Conservation (phyloP, 2,888 invertebrate species). For the Lepeophtheirus nordmannii region DNA sequence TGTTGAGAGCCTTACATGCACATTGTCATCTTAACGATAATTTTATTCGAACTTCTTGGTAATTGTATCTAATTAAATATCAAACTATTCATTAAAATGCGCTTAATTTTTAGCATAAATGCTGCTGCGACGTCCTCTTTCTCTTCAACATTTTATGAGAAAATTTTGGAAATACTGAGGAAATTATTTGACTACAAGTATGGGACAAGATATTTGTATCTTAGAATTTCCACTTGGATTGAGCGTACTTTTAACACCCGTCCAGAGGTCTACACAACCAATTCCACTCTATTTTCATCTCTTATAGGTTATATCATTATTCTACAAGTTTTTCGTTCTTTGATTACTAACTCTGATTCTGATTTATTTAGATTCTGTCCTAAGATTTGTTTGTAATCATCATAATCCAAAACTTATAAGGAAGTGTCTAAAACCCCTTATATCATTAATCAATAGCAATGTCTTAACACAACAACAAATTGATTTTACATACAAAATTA, state of each 20-base stretch:
- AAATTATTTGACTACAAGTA: background rate
- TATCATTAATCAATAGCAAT: background rate
- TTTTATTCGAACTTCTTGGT: slow-evolving; percentile 9
- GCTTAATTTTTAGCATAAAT: background rate
- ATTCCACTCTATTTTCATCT: background rate
- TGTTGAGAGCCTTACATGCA: background rate
- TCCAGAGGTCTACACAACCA: background rate
- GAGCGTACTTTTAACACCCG: background rate
- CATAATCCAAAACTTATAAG: background rate
- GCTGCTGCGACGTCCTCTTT: background rate
- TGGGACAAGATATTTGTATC: background rate
- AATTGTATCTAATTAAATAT: background rate
- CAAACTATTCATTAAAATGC: background rate
- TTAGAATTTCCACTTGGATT: background rate
- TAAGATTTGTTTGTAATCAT: background rate
- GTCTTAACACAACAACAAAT: background rate
- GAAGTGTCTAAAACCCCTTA: background rate
- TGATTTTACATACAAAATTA: background rate
- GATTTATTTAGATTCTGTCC: background rate
- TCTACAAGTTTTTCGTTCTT: background rate
- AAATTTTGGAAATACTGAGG: background rate
- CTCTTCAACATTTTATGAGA: background rate
- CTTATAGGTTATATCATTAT: background rate
- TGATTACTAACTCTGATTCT: background rate
- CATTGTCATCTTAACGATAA: slow-evolving; percentile 1